Conservation (phyloP, 2,797 vertebrate genomes). For the Megalops cyprinoides region DNA sequence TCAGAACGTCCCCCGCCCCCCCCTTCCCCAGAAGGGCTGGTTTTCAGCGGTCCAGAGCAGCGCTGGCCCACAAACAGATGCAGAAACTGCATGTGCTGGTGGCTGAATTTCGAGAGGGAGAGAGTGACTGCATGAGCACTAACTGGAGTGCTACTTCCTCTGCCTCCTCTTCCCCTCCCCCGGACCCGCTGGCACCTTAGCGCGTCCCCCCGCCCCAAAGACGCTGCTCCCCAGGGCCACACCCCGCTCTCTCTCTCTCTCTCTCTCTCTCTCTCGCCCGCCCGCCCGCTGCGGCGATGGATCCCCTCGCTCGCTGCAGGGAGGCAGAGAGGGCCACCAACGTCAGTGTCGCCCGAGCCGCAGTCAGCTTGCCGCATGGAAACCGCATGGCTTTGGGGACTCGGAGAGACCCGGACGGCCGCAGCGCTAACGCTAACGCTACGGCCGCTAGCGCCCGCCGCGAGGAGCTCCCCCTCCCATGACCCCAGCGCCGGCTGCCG, state of each 20-base stretch:
- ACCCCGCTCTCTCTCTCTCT: conserved; percentile 41
- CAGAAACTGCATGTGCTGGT: no score
- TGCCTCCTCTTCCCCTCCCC: not conserved
- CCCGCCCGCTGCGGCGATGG: conserved; percentile 58
- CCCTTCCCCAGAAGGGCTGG: conserved; percentile 12
- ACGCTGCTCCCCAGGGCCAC: conserved; percentile 49
- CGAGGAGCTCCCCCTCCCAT: not conserved
- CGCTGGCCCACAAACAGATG: conserved; percentile 30
- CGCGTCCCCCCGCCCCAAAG: conserved; percentile 45
- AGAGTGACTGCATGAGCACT: not conserved
- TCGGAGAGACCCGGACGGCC: no score
- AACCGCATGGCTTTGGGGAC: conserved; percentile 47
- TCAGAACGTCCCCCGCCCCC: conserved; percentile 12
- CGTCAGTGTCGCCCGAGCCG: conserved; percentile 46
- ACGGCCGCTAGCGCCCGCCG: no score
- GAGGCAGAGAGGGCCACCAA: conserved; percentile 55
- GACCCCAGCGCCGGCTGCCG: no score
- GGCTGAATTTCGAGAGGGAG: no score
- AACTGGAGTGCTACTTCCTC: conserved; percentile 32
- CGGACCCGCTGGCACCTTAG: not conserved
- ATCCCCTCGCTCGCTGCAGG: conserved; percentile 60
- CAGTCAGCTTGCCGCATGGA: conserved; percentile 56
- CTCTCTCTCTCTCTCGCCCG: conserved; percentile 12
- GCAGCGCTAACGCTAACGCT: not conserved
- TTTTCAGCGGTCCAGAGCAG: conserved; percentile 23